Evolutionary conservation across 2,797 vertebrate genomes (phyloP).

Genomic region (Rhabdophis nuchalis): DNA sequence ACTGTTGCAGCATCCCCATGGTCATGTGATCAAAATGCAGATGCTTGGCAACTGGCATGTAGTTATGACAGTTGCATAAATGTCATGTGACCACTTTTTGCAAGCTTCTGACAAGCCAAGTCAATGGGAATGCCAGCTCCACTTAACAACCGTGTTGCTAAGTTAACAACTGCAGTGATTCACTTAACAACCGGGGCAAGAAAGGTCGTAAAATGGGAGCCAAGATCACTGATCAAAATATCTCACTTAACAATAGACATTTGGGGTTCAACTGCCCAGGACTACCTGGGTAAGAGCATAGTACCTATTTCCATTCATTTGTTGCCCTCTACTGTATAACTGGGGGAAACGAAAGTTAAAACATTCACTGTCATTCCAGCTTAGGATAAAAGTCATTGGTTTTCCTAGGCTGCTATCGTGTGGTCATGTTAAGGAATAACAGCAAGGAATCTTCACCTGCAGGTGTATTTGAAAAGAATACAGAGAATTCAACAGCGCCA

Average conservation of each 20-base stretch:
- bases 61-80: not conserved
- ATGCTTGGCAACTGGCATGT: not conserved
- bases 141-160: not conserved
- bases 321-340: slow-evolving; percentile 32
- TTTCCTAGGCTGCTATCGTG: slow-evolving; percentile 59
- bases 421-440: not conserved
- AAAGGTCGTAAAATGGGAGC: not conserved
- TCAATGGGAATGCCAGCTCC: not conserved
- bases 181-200: not conserved
- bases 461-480: not conserved
- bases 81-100: not conserved
- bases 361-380: fast-evolving
- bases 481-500: not conserved
- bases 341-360: fast-evolving
- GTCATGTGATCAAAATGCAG: not conserved
- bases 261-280: not conserved
- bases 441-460: not conserved
- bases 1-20: not conserved
- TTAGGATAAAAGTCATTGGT: not conserved
- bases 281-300: not conserved
- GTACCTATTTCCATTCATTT: not conserved
- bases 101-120: not conserved
- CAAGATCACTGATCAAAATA: not conserved
- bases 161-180: not conserved
- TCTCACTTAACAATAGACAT: not conserved